These are phyloP conservation scores for Metopia argyrocephala DNA, from an alignment of 2,888 invertebrate genomes.

Conservation along the genomic window DNA sequence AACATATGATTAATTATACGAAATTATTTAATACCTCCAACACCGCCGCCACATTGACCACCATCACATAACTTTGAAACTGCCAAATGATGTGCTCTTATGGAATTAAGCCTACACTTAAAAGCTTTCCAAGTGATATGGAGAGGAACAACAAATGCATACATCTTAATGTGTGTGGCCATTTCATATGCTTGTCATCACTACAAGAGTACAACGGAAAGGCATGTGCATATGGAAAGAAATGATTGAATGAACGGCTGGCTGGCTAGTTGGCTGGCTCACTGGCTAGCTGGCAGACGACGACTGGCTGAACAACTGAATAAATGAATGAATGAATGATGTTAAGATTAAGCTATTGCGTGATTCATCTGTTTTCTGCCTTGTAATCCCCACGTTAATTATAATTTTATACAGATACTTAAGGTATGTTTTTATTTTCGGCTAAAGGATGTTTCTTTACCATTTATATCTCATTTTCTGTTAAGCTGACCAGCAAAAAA, in stretches of 20 bases:
- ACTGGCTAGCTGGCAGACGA: background rate
- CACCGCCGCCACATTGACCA: conserved; percentile 9
- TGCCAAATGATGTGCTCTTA: background rate
- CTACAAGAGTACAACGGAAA: conserved; percentile 33
- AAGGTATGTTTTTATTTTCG: conserved; percentile 26
- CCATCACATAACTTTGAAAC: background rate
- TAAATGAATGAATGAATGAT: conserved; percentile 44
- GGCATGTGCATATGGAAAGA: conserved; percentile 5
- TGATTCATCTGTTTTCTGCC: conserved; percentile 61
- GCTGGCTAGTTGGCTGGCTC: conserved; percentile 10
- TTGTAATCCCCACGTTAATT: conserved; percentile 60
- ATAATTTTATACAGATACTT: conserved; percentile 50
- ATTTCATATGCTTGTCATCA: conserved; percentile 61
- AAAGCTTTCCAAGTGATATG: conserved; percentile 25
- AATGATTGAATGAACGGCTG: conserved; percentile 19
- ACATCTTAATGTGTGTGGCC: conserved; percentile 55
- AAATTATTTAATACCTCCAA: conserved; percentile 60
- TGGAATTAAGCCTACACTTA: conserved; percentile 24
- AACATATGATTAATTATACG: conserved; percentile 62
- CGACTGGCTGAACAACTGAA: background rate
- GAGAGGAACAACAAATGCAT: conserved; percentile 6
- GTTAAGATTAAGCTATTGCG: conserved; percentile 60
- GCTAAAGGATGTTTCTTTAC: background rate
- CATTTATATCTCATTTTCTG: background rate
- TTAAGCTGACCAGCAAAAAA: conserved; percentile 1